Evolutionary conservation across 2,888 invertebrate genomes (phyloP).

Genomic region (Oligia strigilis): DNA sequence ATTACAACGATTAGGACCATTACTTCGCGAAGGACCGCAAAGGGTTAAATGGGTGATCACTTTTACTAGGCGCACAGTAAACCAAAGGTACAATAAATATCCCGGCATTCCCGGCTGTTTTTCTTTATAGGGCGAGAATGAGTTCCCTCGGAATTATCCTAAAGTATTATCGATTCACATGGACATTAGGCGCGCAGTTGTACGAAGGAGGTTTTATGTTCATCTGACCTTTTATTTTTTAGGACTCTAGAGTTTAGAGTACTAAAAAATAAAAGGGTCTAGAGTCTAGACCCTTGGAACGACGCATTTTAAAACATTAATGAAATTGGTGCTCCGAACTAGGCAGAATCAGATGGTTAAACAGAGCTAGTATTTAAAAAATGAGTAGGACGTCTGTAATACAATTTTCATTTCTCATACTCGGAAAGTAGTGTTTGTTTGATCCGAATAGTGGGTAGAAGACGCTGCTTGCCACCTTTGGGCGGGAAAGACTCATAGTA

Average conservation of each 20-base stretch:
- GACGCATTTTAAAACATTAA: conserved; percentile 15
- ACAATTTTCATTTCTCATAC: background rate
- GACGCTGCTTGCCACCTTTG: too few species aligned
- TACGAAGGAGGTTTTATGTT: conserved; percentile 65
- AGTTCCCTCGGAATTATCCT: conserved; percentile 71
- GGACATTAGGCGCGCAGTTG: conserved; percentile 77
- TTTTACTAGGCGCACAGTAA: conserved; percentile 74
- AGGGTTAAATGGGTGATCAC: conserved; percentile 76
- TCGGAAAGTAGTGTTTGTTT: too few species aligned
- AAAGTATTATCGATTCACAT: conserved; percentile 80
- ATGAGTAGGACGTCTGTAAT: background rate
- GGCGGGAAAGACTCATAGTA: too few species aligned
- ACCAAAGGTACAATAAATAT: conserved; percentile 56
- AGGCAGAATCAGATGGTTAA: background rate
- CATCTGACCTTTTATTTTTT: background rate
- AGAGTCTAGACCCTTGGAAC: background rate
- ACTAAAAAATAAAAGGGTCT: background rate
- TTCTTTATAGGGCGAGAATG: conserved; percentile 39
- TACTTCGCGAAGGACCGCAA: conserved; percentile 45
- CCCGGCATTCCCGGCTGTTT: conserved; percentile 38
- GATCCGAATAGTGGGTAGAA: too few species aligned
- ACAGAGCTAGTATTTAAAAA: background rate
- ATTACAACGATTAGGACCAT: background rate
- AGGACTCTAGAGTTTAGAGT: background rate
- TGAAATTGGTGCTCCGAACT: background rate